These are phyloP conservation scores for Plotosus lineatus DNA, from an alignment of 2,113 vertebrate species.

Conservation along the genomic window DNA sequence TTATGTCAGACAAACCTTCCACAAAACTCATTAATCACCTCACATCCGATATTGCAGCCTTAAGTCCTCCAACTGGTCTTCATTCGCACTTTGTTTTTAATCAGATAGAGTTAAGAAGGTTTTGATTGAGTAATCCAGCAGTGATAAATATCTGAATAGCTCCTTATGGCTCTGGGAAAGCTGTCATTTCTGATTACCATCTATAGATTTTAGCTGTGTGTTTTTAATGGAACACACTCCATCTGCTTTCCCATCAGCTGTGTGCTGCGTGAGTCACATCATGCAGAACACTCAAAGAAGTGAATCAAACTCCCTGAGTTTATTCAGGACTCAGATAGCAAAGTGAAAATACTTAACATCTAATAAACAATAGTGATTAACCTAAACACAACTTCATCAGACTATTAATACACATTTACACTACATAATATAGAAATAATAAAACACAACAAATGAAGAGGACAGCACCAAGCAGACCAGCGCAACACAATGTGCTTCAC, in stretches of 20 bases:
- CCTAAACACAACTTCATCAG: background rate
- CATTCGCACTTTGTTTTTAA: constrained; percentile 30
- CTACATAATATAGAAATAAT: background rate
- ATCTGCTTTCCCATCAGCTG: constrained; percentile 42
- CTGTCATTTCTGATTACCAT: constrained; percentile 41
- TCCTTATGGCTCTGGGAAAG: constrained; percentile 27
- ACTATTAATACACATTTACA: background rate
- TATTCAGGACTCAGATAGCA: constrained; percentile 38
- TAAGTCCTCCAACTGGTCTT: background rate
- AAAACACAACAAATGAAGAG: too few species aligned
- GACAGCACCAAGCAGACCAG: too few species aligned
- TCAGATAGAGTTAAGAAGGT: constrained; percentile 39
- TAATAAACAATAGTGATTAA: background rate
- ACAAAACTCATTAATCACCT: constrained; percentile 15
- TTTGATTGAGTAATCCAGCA: constrained; percentile 47
- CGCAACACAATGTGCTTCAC: background rate
- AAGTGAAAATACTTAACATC: constrained; percentile 24
- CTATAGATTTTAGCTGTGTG: constrained; percentile 25
- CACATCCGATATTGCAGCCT: background rate
- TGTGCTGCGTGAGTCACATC: background rate
- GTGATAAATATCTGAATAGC: constrained; percentile 46
- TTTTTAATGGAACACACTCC: constrained; percentile 31
- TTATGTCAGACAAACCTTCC: constrained; percentile 2
- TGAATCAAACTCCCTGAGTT: background rate
- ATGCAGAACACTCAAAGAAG: background rate